Base-by-base conservation (phyloP, 2,113 vertebrate species). In the Triplophysa tibetana region DNA sequence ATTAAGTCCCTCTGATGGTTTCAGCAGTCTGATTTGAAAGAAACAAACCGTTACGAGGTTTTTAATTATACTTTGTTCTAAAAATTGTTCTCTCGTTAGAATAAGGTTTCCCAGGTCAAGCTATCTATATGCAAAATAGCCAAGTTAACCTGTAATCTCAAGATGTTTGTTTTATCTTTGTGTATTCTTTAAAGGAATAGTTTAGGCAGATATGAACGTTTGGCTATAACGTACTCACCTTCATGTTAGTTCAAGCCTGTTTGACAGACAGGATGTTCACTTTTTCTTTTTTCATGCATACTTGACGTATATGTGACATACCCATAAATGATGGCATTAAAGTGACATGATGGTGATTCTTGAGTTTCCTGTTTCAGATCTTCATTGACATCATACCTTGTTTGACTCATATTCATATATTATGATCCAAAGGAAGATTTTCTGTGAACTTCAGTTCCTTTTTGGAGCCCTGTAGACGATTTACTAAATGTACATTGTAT, bases 1-100 rank as follows among this genome's bases (percentile, higher is more conserved):
- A 84, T 85, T 2, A 33, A 66, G 56, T 81, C 83, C 84, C 86
- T 13, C 60, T 13, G 43, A 26, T 62, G 70, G 4, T 45, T 61
- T 58, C 16, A 58, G 8, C 17, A 9, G 9, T 11, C 69, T 62
- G 3, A 12, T 33, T 48, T 19, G 26, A 48, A 45, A 17, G 13
- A n/a, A 74, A 33, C 24, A 75, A 45, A 62, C 38, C 43, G 24
- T 16, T 8, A 1, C n/a, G 56, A 45, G 13, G 38, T 60, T 19
- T 4, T 6, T 63, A 23, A 24, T 21, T 0, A 17, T 29, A 10
- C 56, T 38, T 58, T 60, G 52, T 23, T 8, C 24, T 73, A 23
- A 41, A 12, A 21, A 4, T 41, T 10, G 52, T n/a, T 63, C 10
- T 29, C 16, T 12, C 26, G 29, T 63, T 29, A 0, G 17, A 14